These are phyloP conservation scores for Sphaerodactylus townsendi DNA, from an alignment of 2,113 vertebrate species.

Conservation along the genomic window DNA sequence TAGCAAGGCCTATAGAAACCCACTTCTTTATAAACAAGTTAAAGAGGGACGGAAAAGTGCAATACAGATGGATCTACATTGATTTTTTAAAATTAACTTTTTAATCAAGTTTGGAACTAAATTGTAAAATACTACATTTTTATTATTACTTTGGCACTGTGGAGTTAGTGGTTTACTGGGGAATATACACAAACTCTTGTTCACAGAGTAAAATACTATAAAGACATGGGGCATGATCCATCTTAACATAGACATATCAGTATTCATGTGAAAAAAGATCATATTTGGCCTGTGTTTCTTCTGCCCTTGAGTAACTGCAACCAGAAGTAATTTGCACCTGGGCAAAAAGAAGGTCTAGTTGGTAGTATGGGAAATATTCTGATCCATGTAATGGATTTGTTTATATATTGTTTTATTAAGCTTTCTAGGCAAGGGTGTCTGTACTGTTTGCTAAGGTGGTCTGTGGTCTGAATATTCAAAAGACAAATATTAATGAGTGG, in stretches of 20 bases:
- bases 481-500: neutral
- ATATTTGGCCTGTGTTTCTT: neutral
- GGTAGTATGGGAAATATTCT: neutral
- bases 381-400: neutral
- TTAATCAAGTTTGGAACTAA: neutral
- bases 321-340: neutral
- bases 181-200: neutral
- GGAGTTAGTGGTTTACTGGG: neutral
- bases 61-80: neutral
- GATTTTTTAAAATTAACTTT: neutral
- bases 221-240: neutral
- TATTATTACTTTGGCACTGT: neutral
- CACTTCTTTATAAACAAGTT: slow-evolving; percentile 10
- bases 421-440: neutral
- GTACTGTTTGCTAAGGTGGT: neutral
- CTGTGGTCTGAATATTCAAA: neutral
- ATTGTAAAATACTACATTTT: neutral
- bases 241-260: neutral
- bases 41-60: neutral
- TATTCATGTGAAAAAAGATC: neutral
- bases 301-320: neutral
- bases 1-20: neutral
- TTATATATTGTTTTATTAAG: neutral
- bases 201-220: neutral
- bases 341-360: neutral